These are phyloP conservation scores for Mesorhabditis sp. DNA, from an alignment of 2,888 invertebrate genomes.

Conservation along the genomic window DNA sequence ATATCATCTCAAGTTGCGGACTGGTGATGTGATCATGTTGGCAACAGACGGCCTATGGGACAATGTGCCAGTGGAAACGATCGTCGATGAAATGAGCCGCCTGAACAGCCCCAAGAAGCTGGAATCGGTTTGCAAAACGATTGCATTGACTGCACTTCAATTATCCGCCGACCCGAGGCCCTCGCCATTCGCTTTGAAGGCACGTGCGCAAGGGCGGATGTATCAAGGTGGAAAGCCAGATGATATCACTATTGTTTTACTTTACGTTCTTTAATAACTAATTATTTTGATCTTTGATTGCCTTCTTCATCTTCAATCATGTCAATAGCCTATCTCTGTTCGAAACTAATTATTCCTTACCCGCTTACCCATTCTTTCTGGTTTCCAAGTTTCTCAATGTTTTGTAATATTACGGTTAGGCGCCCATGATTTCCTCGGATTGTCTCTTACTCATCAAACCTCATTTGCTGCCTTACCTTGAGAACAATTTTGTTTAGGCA, in stretches of 20 bases:
- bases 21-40: constrained; percentile 80
- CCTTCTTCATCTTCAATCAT: no score
- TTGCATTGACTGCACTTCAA: constrained; percentile 90
- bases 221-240: constrained; percentile 92
- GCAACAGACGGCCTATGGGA: constrained; percentile 98
- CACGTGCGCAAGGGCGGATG: constrained; percentile 85
- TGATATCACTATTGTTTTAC: constrained; percentile 93
- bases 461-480: no score
- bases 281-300: no score
- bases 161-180: constrained; percentile 89
- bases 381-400: no score
- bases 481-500: no score
- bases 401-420: no score
- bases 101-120: no score
- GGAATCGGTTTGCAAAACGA: constrained; percentile 68
- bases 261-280: constrained; percentile 57
- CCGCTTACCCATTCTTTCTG: no score
- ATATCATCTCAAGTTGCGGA: not conserved
- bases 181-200: constrained; percentile 90
- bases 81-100: not conserved
- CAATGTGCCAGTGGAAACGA: constrained; percentile 70
- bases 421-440: no score
- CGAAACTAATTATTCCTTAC: no score
- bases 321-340: no score
- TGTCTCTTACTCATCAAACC: no score